Percentiles rank a stretch among this genome's conserved stretches.
Conservation (phyloP, 2,888 invertebrate species). For the Diogma glabrata region DNA sequence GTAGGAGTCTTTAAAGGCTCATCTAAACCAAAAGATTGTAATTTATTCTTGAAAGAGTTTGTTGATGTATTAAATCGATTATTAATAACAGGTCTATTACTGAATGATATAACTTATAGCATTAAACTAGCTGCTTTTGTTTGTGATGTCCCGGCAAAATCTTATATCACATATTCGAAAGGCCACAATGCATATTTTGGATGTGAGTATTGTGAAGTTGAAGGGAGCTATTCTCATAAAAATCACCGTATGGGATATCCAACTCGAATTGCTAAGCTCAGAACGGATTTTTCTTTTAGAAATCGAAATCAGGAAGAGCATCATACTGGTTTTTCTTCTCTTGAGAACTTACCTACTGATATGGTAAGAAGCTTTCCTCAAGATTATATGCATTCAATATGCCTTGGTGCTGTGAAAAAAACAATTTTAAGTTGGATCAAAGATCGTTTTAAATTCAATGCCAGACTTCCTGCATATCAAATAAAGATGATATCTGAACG, state of each 20-base stretch:
- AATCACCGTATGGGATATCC: background rate
- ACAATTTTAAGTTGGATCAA: constrained; percentile 1
- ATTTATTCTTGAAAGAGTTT: background rate
- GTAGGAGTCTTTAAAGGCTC: background rate
- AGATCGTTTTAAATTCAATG: background rate
- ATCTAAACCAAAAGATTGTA: background rate
- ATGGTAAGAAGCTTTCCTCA: background rate
- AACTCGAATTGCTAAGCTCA: constrained; percentile 3
- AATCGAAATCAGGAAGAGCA: background rate
- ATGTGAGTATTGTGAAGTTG: background rate
- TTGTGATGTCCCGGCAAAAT: too few species aligned
- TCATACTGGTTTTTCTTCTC: background rate
- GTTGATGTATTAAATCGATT: background rate
- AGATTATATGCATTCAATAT: constrained; percentile 3
- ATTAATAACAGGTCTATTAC: background rate
- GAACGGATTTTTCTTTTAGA: background rate
- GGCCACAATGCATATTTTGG: constrained; percentile 1
- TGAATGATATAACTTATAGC: background rate
- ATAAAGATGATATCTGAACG: background rate
- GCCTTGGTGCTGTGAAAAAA: too few species aligned
- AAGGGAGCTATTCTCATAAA: background rate
- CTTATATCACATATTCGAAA: too few species aligned
- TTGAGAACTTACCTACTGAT: background rate
- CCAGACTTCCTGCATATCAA: background rate
- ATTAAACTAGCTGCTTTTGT: background rate